phyloP scores from a whole-genome alignment of 2,113 vertebrate genomes.

The Centropristis striata region DNA sequence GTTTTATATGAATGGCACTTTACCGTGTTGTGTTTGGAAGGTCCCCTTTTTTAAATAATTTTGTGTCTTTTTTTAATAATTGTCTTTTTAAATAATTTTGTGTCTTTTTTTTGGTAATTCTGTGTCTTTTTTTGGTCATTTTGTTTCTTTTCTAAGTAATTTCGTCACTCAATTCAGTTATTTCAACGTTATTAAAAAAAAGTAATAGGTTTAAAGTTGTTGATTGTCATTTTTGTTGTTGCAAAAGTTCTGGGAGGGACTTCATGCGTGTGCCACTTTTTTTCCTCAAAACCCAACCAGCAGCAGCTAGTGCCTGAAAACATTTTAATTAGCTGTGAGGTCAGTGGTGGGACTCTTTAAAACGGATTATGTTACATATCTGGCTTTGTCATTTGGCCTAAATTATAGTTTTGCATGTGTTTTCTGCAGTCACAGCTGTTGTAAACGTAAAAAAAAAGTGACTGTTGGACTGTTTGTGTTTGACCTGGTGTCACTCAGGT shows the following conservation, averaged over 20 bases:
- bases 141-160: too few relatives aligned
- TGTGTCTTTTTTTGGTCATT: too few relatives aligned
- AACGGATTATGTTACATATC: constrained; percentile 26
- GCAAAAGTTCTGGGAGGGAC: too few relatives aligned
- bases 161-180: background rate
- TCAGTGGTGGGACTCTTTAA: constrained; percentile 25
- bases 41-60: too few relatives aligned
- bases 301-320: constrained; percentile 26
- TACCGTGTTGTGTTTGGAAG: too few relatives aligned
- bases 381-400: constrained; percentile 8
- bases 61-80: too few relatives aligned
- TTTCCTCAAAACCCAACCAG: constrained; percentile 1
- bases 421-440: background rate
- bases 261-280: background rate
- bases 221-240: background rate
- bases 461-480: background rate
- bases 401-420: constrained; percentile 9
- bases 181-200: background rate
- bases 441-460: background rate
- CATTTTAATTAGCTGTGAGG: constrained; percentile 29
- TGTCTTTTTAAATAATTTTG: too few relatives aligned
- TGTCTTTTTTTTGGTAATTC: too few relatives aligned
- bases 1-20: too few relatives aligned
- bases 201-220: background rate
- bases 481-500: too few relatives aligned